phyloP scores from a whole-genome alignment of 2,113 vertebrate genomes.

The Kryptolebias marmoratus region DNA sequence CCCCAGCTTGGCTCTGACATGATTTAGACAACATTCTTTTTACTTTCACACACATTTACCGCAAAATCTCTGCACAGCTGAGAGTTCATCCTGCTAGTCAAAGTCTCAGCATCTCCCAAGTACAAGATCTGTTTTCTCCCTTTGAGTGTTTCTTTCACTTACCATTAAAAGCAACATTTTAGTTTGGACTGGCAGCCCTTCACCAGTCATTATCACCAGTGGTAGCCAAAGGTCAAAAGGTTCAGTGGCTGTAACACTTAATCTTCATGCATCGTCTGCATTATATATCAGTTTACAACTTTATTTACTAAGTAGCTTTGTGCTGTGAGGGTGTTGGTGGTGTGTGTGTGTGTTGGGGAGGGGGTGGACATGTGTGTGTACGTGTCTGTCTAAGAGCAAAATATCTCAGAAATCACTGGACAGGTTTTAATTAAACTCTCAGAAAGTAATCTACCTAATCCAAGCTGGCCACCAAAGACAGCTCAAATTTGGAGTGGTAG shows the following conservation, averaged over 20 bases:
- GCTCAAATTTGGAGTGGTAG: too few species aligned
- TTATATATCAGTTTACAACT: too few species aligned
- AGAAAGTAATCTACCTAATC: too few species aligned
- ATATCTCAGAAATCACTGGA: too few species aligned
- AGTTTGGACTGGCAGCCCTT: conserved; percentile 57
- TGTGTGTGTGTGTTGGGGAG: too few species aligned
- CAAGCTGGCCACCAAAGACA: too few species aligned
- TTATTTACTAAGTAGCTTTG: too few species aligned
- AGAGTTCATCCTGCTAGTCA: conserved; percentile 1
- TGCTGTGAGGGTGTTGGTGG: too few species aligned
- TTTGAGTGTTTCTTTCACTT: conserved; percentile 44
- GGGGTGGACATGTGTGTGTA: too few species aligned
- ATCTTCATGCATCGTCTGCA: conserved; percentile 1
- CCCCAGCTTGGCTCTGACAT: neutral
- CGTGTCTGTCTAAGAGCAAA: too few species aligned
- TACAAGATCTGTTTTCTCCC: conserved; percentile 16
- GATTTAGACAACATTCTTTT: conserved; percentile 7
- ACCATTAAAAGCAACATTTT: conserved; percentile 54
- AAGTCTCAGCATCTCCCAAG: conserved; percentile 5
- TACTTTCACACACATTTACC: conserved; percentile 13
- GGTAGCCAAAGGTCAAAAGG: conserved; percentile 19
- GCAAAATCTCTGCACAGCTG: neutral
- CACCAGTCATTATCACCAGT: conserved; percentile 48
- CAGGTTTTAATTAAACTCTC: too few species aligned
- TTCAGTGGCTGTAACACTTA: conserved; percentile 14